Evolutionary conservation across 1,140 invertebrate genomes (phyloP).

Genomic region (Apis laboriosa): DNA sequence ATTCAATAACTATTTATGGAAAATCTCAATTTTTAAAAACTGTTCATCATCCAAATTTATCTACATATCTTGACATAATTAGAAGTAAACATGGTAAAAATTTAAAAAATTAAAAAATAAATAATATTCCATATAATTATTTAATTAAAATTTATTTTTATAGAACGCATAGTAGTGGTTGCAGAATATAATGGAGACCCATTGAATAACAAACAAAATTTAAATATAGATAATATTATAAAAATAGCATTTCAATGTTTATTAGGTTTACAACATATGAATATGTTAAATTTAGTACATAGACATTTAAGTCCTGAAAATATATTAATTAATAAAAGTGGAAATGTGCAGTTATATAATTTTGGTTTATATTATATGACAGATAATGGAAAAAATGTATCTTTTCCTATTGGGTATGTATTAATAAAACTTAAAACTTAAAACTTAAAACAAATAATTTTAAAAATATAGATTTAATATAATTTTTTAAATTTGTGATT

Average conservation of each 20-base stretch:
- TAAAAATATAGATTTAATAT: not conserved
- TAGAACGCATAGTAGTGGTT: conserved; percentile 94
- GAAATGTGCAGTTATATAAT: conserved; percentile 92
- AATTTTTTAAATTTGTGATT: not conserved
- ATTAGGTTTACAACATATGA: conserved; percentile 87
- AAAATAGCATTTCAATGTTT: conserved; percentile 87
- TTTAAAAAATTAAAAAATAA: conserved; percentile 28
- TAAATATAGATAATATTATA: conserved; percentile 81
- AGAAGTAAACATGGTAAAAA: conserved; percentile 94
- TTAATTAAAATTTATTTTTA: conserved; percentile 67
- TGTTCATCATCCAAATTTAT: conserved; percentile 90
- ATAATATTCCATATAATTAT: not conserved
- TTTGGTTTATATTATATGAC: conserved; percentile 97
- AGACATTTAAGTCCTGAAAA: conserved; percentile 92
- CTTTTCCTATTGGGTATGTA: conserved; percentile 95
- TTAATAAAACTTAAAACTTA: conserved; percentile 24
- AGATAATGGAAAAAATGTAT: conserved; percentile 89
- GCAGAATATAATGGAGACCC: conserved; percentile 91
- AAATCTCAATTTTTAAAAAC: conserved; percentile 92
- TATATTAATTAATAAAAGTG: conserved; percentile 88
- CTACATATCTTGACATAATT: conserved; percentile 94
- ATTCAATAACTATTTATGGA: conserved; percentile 96
- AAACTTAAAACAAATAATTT: conserved; percentile 3
- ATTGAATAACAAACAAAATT: conserved; percentile 76
- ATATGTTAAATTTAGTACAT: conserved; percentile 88